Base-by-base conservation (phyloP, 2,797 vertebrate species). In the Artibeus jamaicensis region DNA sequence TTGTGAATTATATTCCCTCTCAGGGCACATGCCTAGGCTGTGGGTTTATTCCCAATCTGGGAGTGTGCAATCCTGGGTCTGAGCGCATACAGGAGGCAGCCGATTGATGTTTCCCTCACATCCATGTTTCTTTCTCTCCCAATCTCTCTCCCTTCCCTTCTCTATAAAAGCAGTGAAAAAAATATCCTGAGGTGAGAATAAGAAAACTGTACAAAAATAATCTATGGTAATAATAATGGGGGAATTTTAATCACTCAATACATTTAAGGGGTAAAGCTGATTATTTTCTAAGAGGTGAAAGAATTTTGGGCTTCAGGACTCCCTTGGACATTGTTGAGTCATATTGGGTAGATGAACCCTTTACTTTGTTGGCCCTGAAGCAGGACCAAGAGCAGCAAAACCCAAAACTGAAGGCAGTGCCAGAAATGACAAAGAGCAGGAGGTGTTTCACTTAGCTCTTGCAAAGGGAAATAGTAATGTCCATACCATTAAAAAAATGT, bases 391-490 rank as follows among this genome's bases (percentile, higher is more conserved):
- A 82, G 34, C 81, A 78, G 73, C 18, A 84, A 65, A 96, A 7
- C 6, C 67, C 81, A 87, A 91, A 91, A 84, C 55, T 59, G 29
- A 76, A 26, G 48, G 39, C 57, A 55, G 77, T 85, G 85, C 50
- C 88, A 97, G 94, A 81, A 95, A 92, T 48, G 93, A 96, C 93
- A 92, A 53, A 89, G 84, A 92, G 57, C 84, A 78, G 90, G 96
- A 93, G 88, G 93, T 91, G 91, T 88, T 93, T 95, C 34, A 71
- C 92, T 96, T 76, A 95, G 85, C 82, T 93, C 77, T 92, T 95
- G 89, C 88, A 76, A 76, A 88, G 84, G 92, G 92, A 96, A 96
- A 86, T 29, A 91, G 74, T 42, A 79, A 91, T 77, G 91, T 71
- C 93, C 78, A 57, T 71, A 96, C 82, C 70, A 24, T 55, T 86